Evolutionary conservation across 1,140 invertebrate species (phyloP).

Genomic region (Chionoecetes opilio): DNA sequence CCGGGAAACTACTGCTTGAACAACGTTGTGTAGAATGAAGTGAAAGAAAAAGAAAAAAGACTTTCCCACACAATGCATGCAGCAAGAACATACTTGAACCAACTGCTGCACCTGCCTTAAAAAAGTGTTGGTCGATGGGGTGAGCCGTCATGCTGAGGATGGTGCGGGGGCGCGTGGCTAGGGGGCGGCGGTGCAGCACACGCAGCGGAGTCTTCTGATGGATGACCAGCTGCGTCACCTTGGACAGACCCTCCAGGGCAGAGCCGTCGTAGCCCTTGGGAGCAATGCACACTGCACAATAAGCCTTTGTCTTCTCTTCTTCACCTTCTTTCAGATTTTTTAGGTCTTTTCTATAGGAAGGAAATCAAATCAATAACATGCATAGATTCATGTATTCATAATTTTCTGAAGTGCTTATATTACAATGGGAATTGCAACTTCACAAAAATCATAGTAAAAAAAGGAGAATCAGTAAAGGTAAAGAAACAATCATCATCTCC

Average conservation of each 20-base stretch:
- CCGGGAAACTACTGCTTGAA: too few relatives aligned
- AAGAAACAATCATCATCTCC: too few relatives aligned
- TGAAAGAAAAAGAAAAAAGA: too few relatives aligned
- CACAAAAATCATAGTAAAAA: neutral
- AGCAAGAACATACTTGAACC: too few relatives aligned
- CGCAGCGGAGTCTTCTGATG: conserved; percentile 92
- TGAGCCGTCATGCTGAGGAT: conserved; percentile 87
- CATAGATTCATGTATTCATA: neutral
- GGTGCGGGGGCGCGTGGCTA: conserved; percentile 87
- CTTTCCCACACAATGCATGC: too few relatives aligned
- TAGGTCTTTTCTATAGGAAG: conserved; percentile 87
- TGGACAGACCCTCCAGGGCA: conserved; percentile 84
- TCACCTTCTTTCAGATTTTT: conserved; percentile 93
- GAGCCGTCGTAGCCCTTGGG: conserved; percentile 77
- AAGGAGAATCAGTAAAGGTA: neutral
- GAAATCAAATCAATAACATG: conserved; percentile 56
- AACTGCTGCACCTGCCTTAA: conserved; percentile 74
- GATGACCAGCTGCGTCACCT: conserved; percentile 85
- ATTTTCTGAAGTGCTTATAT: neutral
- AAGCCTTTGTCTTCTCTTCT: conserved; percentile 92
- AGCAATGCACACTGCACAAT: conserved; percentile 87
- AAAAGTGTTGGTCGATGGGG: conserved; percentile 79
- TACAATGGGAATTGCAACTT: neutral
- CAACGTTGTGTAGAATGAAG: too few relatives aligned
- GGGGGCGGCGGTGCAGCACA: conserved; percentile 92